Evolutionary conservation across 2,888 invertebrate species (phyloP).

Genomic region (Desoria tigrina): DNA sequence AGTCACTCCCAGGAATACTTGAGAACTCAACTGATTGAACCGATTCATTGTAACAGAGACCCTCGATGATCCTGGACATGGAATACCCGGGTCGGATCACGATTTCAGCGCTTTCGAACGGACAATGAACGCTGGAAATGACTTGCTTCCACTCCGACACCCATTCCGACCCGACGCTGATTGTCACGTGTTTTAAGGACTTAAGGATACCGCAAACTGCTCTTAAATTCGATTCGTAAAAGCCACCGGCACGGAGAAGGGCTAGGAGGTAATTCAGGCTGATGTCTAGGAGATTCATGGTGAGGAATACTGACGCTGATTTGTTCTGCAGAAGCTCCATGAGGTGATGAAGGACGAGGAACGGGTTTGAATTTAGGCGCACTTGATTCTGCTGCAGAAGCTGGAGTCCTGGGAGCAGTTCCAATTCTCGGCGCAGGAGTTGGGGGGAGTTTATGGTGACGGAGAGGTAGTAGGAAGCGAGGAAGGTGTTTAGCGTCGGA

Average conservation of each 20-base stretch:
- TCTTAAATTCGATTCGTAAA: conserved; percentile 61
- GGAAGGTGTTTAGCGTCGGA: conserved; percentile 61
- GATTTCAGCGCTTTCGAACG: conserved; percentile 53
- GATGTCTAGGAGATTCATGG: conserved; percentile 60
- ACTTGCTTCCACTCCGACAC: conserved; percentile 52
- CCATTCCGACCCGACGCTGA: conserved; percentile 50
- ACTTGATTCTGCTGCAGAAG: conserved; percentile 46
- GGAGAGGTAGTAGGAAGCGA: conserved; percentile 63
- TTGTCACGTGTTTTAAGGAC: conserved; percentile 55
- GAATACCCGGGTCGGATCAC: conserved; percentile 53
- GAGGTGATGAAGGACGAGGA: conserved; percentile 59
- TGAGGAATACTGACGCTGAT: conserved; percentile 60
- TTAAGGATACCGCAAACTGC: conserved; percentile 62
- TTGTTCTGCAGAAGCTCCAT: conserved; percentile 61
- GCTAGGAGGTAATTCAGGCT: conserved; percentile 62
- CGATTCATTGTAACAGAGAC: conserved; percentile 60
- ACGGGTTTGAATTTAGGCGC: conserved; percentile 16
- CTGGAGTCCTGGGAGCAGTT: conserved; percentile 59
- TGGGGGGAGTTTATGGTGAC: conserved; percentile 61
- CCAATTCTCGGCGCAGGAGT: conserved; percentile 61
- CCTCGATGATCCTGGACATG: conserved; percentile 48
- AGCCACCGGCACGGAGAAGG: conserved; percentile 61
- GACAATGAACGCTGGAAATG: conserved; percentile 53
- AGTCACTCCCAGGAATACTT: conserved; percentile 60
- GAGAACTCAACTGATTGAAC: conserved; percentile 59